A percentile compares a stretch with the other conserved stretches of the same genome.
These are phyloP conservation scores for Rallus crepitans DNA, from an alignment of 2,797 vertebrate genomes.

Conservation along the genomic window DNA sequence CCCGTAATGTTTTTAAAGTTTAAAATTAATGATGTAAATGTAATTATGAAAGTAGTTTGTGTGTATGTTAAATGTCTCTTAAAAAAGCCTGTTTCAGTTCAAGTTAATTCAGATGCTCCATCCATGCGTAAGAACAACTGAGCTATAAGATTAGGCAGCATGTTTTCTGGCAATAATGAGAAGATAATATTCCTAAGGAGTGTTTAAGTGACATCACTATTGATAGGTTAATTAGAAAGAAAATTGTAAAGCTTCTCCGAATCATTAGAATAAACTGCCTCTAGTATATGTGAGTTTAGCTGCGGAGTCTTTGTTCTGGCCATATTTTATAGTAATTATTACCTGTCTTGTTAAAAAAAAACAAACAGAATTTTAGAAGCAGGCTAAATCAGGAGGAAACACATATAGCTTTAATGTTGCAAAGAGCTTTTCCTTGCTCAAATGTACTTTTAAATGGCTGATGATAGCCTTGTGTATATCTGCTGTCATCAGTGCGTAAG, in stretches of 20 bases:
- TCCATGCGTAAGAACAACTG: constrained; percentile 73
- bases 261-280: constrained; percentile 67
- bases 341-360: constrained; percentile 20
- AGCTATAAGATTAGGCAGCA: constrained; percentile 79
- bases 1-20: constrained; percentile 14
- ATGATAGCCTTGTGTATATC: neutral
- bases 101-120: constrained; percentile 71
- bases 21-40: constrained; percentile 71
- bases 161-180: constrained; percentile 77
- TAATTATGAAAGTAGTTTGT: constrained; percentile 38
- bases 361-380: constrained; percentile 4
- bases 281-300: constrained; percentile 6
- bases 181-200: constrained; percentile 81
- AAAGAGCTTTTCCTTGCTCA: neutral
- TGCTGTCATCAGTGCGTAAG: accelerated
- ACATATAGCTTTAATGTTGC: neutral
- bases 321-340: constrained; percentile 44
- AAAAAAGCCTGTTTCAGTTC: constrained; percentile 69
- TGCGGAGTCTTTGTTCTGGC: constrained; percentile 16
- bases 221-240: constrained; percentile 88
- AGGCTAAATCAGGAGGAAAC: neutral
- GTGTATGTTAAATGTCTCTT: neutral
- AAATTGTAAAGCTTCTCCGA: constrained; percentile 78
- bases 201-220: constrained; percentile 82
- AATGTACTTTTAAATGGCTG: neutral